Evolutionary conservation across 2,797 vertebrate genomes (phyloP).

Genomic region (Threskiornis aethiopicus): DNA sequence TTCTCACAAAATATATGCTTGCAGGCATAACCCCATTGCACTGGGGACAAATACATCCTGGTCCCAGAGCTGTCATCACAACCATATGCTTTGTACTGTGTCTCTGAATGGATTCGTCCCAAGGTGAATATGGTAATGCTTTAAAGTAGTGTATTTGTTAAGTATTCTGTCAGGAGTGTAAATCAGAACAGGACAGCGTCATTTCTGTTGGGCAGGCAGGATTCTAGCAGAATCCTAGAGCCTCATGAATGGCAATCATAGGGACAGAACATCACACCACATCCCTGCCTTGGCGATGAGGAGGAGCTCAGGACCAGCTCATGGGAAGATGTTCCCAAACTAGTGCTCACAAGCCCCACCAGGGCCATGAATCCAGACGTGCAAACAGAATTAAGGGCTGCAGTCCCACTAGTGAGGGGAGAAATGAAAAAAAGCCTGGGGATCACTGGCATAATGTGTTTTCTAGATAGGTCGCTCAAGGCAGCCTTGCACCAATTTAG

Average conservation of each 20-base stretch:
- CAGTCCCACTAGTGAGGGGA: neutral
- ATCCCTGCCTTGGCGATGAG: neutral
- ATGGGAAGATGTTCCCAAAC: neutral
- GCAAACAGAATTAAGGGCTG: neutral
- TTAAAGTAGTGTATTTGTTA: conserved; percentile 70
- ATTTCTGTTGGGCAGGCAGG: neutral
- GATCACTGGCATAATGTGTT: neutral
- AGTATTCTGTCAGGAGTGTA: conserved; percentile 63
- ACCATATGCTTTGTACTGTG: conserved; percentile 52
- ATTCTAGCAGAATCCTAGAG: neutral
- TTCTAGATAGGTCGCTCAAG: neutral
- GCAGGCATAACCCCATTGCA: neutral
- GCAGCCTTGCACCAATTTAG: neutral
- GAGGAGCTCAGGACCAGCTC: neutral
- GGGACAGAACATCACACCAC: neutral
- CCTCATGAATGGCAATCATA: neutral
- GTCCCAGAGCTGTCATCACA: conserved; percentile 61
- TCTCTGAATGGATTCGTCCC: conserved; percentile 47
- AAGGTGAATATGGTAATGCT: conserved; percentile 46
- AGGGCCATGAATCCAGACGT: neutral
- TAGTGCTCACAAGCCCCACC: accelerated
- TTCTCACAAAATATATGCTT: conserved; percentile 17
- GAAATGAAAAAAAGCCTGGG: neutral
- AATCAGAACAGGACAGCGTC: conserved; percentile 35
- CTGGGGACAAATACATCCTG: conserved; percentile 56